Evolutionary conservation across 2,888 invertebrate genomes (phyloP).

Genomic region (Drosophila subsilvestris): DNA sequence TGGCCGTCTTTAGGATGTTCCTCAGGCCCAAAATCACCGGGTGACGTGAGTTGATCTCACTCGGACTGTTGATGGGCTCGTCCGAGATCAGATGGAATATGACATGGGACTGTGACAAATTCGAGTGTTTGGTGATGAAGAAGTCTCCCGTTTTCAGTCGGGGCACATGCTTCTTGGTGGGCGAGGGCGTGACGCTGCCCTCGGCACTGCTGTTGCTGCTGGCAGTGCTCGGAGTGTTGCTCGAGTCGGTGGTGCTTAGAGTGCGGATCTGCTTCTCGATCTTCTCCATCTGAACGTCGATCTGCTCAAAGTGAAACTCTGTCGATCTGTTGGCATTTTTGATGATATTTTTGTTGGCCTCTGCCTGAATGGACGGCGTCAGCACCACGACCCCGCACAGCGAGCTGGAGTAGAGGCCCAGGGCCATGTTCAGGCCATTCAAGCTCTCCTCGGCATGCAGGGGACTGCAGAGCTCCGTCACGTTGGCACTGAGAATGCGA

Average conservation of each 20-base stretch:
- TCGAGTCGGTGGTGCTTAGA: slow-evolving; percentile 75
- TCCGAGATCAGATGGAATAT: slow-evolving; percentile 98
- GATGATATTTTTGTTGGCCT: slow-evolving; percentile 82
- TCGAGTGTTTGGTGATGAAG: slow-evolving; percentile 94
- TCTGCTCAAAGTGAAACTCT: slow-evolving; percentile 94
- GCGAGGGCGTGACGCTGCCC: slow-evolving; percentile 71
- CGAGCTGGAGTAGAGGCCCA: slow-evolving; percentile 96
- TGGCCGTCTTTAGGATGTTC: slow-evolving; percentile 97
- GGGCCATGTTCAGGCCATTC: slow-evolving; percentile 92
- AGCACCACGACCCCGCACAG: slow-evolving; percentile 94
- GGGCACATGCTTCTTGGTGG: slow-evolving; percentile 83
- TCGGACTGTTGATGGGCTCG: slow-evolving; percentile 87
- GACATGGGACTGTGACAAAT: slow-evolving; percentile 96
- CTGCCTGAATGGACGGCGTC: slow-evolving; percentile 84
- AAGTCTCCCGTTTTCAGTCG: slow-evolving; percentile 93
- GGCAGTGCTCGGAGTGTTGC: slow-evolving; percentile 37
- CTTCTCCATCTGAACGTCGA: slow-evolving; percentile 92
- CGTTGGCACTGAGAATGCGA: slow-evolving; percentile 93
- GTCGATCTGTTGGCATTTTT: slow-evolving; percentile 87
- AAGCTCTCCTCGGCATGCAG: slow-evolving; percentile 84
- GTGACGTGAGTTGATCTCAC: slow-evolving; percentile 97
- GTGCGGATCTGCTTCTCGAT: slow-evolving; percentile 86
- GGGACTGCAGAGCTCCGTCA: slow-evolving; percentile 90
- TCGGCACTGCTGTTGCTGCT: slow-evolving; percentile 58
- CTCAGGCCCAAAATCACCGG: slow-evolving; percentile 96